Evolutionary conservation across 1,140 invertebrate genomes (phyloP).

Genomic region (Bemisia tabaci): DNA sequence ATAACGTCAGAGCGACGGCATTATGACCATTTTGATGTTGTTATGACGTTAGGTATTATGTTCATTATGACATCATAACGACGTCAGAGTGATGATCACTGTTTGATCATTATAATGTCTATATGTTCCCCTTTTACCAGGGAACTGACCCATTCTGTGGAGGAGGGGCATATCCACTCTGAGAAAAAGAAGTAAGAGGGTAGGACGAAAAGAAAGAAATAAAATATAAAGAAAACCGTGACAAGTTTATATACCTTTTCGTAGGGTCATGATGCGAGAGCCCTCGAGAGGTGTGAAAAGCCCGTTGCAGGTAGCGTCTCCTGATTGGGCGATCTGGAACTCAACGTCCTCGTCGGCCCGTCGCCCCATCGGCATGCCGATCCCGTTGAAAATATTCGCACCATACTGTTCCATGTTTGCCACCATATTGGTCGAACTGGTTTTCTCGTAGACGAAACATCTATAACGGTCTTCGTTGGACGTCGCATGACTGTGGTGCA

Average conservation of each 20-base stretch:
- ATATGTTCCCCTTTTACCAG: no score
- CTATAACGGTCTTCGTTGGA: slow-evolving; percentile 82
- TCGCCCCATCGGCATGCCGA: not conserved
- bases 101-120: no score
- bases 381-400: not conserved
- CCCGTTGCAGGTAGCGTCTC: slow-evolving; percentile 48
- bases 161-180: no score
- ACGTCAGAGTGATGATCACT: no score
- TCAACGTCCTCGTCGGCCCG: slow-evolving; percentile 15
- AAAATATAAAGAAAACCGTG: not conserved
- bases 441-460: slow-evolving; percentile 81
- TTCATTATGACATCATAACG: no score
- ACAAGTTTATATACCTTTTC: slow-evolving; percentile 34
- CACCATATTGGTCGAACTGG: slow-evolving; percentile 6
- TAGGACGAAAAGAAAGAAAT: no score
- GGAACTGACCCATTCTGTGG: no score
- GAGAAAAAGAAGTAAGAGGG: no score
- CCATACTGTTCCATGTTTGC: not conserved
- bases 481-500: slow-evolving; percentile 67
- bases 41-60: no score
- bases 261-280: slow-evolving; percentile 40
- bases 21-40: no score
- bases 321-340: slow-evolving; percentile 46
- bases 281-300: slow-evolving; percentile 41
- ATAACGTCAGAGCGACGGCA: no score